Conservation (phyloP, 2,113 vertebrate genomes). For the Arizona elegans region DNA sequence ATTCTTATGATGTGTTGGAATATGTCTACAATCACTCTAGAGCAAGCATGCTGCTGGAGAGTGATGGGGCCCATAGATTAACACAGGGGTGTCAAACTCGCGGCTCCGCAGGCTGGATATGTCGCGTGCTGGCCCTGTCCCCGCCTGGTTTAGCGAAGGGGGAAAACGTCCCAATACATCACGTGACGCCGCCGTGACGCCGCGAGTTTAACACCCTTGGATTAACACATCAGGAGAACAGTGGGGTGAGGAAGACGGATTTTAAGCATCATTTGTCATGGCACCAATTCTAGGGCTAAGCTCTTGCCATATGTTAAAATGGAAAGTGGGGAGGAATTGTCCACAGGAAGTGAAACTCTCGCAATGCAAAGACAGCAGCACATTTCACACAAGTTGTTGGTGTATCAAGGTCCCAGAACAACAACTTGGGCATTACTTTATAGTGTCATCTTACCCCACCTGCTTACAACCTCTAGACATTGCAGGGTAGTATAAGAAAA, state of each 20-base stretch:
- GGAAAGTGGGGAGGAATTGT: not conserved
- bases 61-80: not conserved
- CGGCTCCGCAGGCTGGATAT: too few species aligned
- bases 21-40: not conserved
- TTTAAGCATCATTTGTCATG: not conserved
- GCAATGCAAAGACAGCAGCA: not conserved
- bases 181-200: too few species aligned
- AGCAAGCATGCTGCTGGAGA: not conserved
- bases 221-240: not conserved
- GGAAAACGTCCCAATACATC: too few species aligned
- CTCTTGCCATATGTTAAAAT: not conserved
- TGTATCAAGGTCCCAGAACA: not conserved
- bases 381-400: not conserved
- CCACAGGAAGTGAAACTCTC: not conserved
- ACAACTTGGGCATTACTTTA: not conserved
- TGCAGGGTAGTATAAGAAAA: not conserved
- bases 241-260: not conserved
- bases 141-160: too few species aligned
- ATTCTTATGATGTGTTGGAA: not conserved
- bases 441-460: not conserved
- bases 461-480: not conserved
- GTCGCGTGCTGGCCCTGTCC: too few species aligned
- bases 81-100: too few species aligned
- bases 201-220: too few species aligned
- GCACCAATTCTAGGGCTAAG: not conserved